Conservation (phyloP, 1,140 invertebrate species). For the Eueides isabella region DNA sequence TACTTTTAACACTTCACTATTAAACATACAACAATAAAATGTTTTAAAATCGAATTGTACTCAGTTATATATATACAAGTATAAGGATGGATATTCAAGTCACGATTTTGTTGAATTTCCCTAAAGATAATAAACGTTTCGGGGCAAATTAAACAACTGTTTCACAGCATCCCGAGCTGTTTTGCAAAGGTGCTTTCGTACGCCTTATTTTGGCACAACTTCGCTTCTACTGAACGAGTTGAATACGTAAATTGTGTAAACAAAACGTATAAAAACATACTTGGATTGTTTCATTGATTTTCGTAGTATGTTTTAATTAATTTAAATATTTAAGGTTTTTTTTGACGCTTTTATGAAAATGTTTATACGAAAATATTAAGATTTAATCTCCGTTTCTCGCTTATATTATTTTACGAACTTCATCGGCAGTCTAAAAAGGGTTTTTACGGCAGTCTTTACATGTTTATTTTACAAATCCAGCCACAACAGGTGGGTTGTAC, state of each 20-base stretch:
- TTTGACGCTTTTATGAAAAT: no score
- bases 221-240: conserved; percentile 7
- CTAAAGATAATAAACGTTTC: conserved; percentile 59
- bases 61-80: neutral
- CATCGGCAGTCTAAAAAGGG: no score
- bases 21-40: no score
- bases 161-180: conserved; percentile 27
- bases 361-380: no score
- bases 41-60: neutral
- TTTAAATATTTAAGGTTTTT: no score
- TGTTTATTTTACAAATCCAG: no score
- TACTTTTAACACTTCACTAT: no score
- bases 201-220: conserved; percentile 27
- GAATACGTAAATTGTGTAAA: conserved; percentile 16
- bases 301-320: neutral
- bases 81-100: conserved; percentile 13
- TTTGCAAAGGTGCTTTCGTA: conserved; percentile 16
- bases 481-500: no score
- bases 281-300: neutral
- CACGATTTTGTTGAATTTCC: conserved; percentile 55
- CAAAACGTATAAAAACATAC: neutral
- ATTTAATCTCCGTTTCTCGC: no score
- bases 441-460: no score
- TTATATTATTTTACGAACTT: no score
- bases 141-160: conserved; percentile 52